Evolutionary conservation across 2,888 invertebrate genomes (phyloP).

Genomic region (Plagodis pulveraria): DNA sequence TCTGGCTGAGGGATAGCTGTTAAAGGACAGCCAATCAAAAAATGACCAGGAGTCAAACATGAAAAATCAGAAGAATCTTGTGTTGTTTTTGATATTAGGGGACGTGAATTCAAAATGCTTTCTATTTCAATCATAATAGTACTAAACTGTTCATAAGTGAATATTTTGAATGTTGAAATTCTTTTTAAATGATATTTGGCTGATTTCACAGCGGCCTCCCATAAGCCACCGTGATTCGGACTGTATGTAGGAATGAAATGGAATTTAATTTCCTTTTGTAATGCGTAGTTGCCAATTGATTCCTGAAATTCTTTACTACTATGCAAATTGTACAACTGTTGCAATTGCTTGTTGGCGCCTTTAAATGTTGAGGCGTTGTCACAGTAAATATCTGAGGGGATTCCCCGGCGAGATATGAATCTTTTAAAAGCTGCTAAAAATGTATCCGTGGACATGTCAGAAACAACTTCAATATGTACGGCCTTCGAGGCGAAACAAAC

Average conservation of each 20-base stretch:
- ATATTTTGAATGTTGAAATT: conserved; percentile 10
- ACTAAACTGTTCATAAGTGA: conserved; percentile 26
- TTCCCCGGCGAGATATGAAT: conserved; percentile 17
- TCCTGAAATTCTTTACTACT: neutral
- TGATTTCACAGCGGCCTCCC: conserved; percentile 1
- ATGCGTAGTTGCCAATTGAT: neutral
- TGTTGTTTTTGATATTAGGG: conserved; percentile 18
- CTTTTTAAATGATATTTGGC: conserved; percentile 9
- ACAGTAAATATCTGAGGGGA: conserved; percentile 14
- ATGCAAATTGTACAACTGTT: conserved; percentile 13
- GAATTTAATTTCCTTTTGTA: neutral
- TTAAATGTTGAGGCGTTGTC: conserved; percentile 23
- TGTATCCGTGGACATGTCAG: conserved; percentile 12
- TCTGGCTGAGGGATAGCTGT: conserved; percentile 18
- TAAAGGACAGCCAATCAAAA: conserved; percentile 15
- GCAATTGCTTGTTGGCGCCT: conserved; percentile 12
- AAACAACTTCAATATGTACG: conserved; percentile 16
- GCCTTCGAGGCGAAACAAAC: conserved; percentile 31
- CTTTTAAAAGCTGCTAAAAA: conserved; percentile 17
- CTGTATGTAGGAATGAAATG: neutral
- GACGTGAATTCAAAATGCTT: conserved; percentile 23
- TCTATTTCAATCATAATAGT: conserved; percentile 27
- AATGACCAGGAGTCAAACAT: conserved; percentile 27
- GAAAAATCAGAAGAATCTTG: conserved; percentile 12
- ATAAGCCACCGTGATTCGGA: neutral